Base-by-base conservation (phyloP, 2,888 invertebrate species). In the Neoaliturus tenellus region DNA sequence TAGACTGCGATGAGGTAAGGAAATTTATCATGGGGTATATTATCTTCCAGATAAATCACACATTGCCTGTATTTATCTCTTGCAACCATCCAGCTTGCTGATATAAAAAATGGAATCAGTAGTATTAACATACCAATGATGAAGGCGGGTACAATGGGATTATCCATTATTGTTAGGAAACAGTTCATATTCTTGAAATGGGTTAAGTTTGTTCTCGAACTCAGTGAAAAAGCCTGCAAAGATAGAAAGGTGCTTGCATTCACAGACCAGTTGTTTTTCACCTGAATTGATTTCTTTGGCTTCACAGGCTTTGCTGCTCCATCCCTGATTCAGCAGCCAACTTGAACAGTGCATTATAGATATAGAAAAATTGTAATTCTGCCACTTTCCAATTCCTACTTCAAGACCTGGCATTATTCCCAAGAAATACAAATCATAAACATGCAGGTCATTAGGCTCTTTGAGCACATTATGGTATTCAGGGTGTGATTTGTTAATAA, bases 401-500 rank as follows among this genome's bases (percentile, higher is more conserved):
- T 69, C n/a, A n/a, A 10, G n/a, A 69, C 69, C 69, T 69, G 69
- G 69, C 6, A 69, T 4, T 23, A 69, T 69, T 28, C 69, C 69
- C 5, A 69, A 17, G 20, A 14, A 69, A 33, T 69, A 4, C 17
- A 33, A 35, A n/a, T 69, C 69, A 69, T 69, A 69, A 33, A n/a
- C 5, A 33, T 69, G 4, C 2, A 33, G 6, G 17, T 6, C 14
- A 4, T 3, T 69, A 10, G 69, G 33, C 10, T 20, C 33, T 69
- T 33, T 5, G n/a, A 69, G 69, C 14, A n/a, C 35, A 10, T 31
- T 31, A n/a, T 35, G 14, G 20, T 12, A 69, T 14, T 31, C 69
- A 10, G 33, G 12, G n/a, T 20, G 3, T 33, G 33, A 69, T 69
- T 31, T 20, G n/a, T 4, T 35, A 28, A 69, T 33, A n/a, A n/a